Base-by-base conservation (phyloP, 2,888 invertebrate genomes). In the Callinectes sapidus region DNA sequence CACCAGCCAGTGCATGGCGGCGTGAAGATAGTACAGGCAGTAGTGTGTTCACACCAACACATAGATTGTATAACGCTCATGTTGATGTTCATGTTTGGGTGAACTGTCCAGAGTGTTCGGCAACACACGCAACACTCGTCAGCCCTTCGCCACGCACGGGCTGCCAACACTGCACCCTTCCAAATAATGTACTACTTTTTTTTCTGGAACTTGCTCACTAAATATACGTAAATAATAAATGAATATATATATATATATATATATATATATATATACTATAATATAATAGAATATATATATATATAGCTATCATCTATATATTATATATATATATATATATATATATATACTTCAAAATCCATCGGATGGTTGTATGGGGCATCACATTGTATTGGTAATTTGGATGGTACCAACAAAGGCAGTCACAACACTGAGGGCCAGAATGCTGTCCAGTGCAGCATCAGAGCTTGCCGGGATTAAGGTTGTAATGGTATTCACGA, bases 201-300 rank as follows among this genome's bases (percentile, higher is more conserved):
- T 48, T 48, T 48, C 48, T 48, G 48, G 48, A 48, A 48, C 10
- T 48, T 48, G 48, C 48, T 48, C 48, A 48, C 48, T 90, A 77
- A 81, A 90, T 89, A 89, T 90, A 90, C 77, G 77, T 90, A 90
- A 81, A 90, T 90, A 77, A 90, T 90, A 77, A 2, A 90, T 39
- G n/a, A 42, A 90, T 5, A 61, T 23, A 61, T 48, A 61, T 61
- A 61, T 23, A 61, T 18, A 61, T 23, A 61, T 23, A 61, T 23
- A 61, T 23, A 61, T 23, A 61, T 23, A 61, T 23, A 61, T 23
- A 61, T 23, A 61, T 23, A 61, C n/a, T n/a, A n/a, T n/a, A n/a
- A n/a, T n/a, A n/a, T n/a, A n/a, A n/a, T n/a, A n/a, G n/a, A n/a
- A n/a, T 23, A 61, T 23, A 61, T 23, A 61, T 23, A 61, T 23